These are phyloP conservation scores for Cheilinus undulatus DNA, from an alignment of 2,113 vertebrate genomes.

Conservation along the genomic window DNA sequence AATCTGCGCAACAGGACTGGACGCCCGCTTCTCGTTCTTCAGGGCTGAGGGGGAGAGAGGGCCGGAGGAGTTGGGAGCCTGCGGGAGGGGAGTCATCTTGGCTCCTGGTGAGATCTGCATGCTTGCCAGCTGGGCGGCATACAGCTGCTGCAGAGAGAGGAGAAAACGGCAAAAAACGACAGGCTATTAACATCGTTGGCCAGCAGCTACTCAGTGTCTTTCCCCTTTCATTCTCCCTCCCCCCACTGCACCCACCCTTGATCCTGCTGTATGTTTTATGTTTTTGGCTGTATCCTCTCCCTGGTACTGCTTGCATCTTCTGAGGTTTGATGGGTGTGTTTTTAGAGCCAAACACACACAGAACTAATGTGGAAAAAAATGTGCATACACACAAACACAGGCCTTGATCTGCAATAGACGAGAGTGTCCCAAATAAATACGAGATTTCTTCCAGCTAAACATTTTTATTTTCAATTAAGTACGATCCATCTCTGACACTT, in stretches of 20 bases:
- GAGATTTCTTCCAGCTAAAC: constrained; percentile 49
- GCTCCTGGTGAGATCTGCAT: constrained; percentile 97
- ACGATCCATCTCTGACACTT: constrained; percentile 40
- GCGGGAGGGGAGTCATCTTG: constrained; percentile 93
- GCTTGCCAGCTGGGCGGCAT: constrained; percentile 95
- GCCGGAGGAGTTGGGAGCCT: constrained; percentile 89
- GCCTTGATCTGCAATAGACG: constrained; percentile 13
- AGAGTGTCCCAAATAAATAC: constrained; percentile 29
- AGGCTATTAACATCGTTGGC: constrained; percentile 59
- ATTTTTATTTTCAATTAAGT: constrained; percentile 41
- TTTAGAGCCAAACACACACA: constrained; percentile 35
- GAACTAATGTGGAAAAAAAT: constrained; percentile 14
- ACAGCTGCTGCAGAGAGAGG: constrained; percentile 90
- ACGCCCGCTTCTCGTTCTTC: constrained; percentile 93
- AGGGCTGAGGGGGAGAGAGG: constrained; percentile 91
- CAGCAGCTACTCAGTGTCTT: constrained; percentile 61
- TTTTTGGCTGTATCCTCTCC: constrained; percentile 5
- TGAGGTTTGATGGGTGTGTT: constrained; percentile 11
- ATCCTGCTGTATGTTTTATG: constrained; percentile 23
- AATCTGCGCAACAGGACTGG: constrained; percentile 91
- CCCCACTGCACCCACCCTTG: not conserved
- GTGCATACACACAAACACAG: not conserved
- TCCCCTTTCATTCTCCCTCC: constrained; percentile 53
- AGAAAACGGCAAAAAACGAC: constrained; percentile 63
- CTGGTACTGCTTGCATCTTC: constrained; percentile 6